Evolutionary conservation across 2,888 invertebrate genomes (phyloP), one percentile per base, ranked within the genome.

Genomic region (Drosophila picticornis): DNA sequence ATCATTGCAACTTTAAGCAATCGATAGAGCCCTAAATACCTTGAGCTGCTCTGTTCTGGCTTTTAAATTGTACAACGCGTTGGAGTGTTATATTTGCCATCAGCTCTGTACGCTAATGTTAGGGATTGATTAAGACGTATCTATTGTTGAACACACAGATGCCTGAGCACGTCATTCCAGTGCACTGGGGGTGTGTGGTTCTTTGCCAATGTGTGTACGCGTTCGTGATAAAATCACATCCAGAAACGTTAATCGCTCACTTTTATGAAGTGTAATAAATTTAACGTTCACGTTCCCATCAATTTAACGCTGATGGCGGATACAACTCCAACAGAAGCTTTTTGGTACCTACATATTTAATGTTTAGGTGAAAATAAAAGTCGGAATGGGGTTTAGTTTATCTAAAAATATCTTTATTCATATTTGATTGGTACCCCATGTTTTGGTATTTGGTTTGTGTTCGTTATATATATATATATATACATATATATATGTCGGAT

Each of bases 261-360:
- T 85, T 90, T 87, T 90, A 89, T 87, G 90, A 89, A 89, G 91
- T 89, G 88, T 75, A 90, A 90, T 87, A 87, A 87, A 90, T 87
- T 90, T 77, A 53, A 67, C 62, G 70, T 70, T 73, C 88, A 80
- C 81, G 72, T 68, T 53, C 52, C 62, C 25, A 56, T 61, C 61
- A 72, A 69, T 87, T 84, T 75, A 67, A 75, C 64, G 31, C 71
- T 27, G 13, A 4, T 43, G 10, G 48, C 11, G 43, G 34, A 32
- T 53, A 19, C 9, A 52, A 25, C 22, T 48, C 29, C 0, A 48
- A 27, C 29, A 10, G 11, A n/a, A 13, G 36, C 16, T 61, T 40
- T 16, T 29, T 51, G 25, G 31, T n/a, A 38, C 6, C 4, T 29
- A 27, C 29, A 29, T 11, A 48, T 58, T 62, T 43, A 36, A 48